Conservation (phyloP, 2,797 vertebrate species). For the Pseudomugil tenellus region DNA sequence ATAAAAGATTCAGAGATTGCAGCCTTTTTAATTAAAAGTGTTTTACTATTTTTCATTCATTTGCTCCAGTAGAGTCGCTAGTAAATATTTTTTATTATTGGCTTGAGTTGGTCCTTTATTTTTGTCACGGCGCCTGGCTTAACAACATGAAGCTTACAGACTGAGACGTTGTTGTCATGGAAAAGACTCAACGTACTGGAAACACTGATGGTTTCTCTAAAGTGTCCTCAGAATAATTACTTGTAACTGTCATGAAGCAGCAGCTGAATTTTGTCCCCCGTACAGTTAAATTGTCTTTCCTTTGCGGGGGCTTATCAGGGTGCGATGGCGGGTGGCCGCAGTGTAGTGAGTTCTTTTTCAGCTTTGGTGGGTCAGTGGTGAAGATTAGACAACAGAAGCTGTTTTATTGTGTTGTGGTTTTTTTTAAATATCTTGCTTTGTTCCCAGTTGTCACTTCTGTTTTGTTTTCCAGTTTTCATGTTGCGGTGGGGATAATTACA, state of each 20-base stretch:
- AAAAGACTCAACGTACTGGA: too few relatives aligned
- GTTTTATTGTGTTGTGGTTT: neutral
- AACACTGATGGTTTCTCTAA: too few relatives aligned
- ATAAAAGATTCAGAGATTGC: neutral
- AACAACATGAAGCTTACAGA: neutral
- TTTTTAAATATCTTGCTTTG: neutral
- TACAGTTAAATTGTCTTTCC: neutral
- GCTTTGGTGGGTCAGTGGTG: too few relatives aligned
- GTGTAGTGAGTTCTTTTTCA: too few relatives aligned
- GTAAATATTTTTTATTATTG: neutral
- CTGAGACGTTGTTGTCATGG: too few relatives aligned
- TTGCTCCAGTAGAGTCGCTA: neutral
- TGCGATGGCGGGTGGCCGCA: neutral
- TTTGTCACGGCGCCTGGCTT: neutral
- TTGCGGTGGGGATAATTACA: slow-evolving; percentile 90
- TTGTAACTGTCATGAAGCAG: neutral
- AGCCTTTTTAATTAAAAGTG: neutral
- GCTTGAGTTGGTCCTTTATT: neutral
- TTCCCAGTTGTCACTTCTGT: neutral
- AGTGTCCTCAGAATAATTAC: too few relatives aligned
- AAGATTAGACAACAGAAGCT: neutral
- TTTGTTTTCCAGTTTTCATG: slow-evolving; percentile 86
- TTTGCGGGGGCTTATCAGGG: neutral
- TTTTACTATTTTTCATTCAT: neutral
- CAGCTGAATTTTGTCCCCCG: neutral